Evolutionary conservation across 1,140 invertebrate species (phyloP).

Genomic region (Ditylenchus dipsaci): DNA sequence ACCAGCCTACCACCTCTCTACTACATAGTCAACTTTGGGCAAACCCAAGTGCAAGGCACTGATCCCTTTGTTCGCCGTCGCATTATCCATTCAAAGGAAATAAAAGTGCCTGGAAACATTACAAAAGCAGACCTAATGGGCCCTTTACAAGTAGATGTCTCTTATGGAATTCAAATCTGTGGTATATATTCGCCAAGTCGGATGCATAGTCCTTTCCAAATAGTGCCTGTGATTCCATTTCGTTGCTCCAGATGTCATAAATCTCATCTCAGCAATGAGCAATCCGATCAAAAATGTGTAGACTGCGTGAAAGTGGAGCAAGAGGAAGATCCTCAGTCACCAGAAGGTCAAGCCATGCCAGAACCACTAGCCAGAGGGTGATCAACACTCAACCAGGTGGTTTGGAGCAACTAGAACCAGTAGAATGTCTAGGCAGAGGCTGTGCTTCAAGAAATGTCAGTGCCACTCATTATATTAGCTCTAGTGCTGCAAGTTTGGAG

Average conservation of each 20-base stretch:
- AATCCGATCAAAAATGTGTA: neutral
- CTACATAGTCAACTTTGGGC: constrained; percentile 39
- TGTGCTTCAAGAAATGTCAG: neutral
- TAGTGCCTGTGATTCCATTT: constrained; percentile 39
- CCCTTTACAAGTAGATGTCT: constrained; percentile 6
- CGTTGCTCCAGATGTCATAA: constrained; percentile 23
- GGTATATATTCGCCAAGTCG: constrained; percentile 26
- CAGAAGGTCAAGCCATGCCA: neutral
- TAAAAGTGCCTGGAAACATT: constrained; percentile 36
- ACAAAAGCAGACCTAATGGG: constrained; percentile 30
- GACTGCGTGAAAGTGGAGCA: neutral
- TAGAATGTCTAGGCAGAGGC: neutral
- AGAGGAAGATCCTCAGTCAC: neutral
- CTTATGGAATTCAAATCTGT: constrained; percentile 43
- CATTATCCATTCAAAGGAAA: constrained; percentile 26
- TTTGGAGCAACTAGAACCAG: neutral
- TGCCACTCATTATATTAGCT: neutral
- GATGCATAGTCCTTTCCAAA: constrained; percentile 28
- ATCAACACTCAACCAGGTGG: too few species aligned
- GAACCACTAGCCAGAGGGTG: too few species aligned
- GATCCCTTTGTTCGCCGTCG: constrained; percentile 22
- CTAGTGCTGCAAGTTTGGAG: neutral
- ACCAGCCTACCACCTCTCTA: constrained; percentile 11
- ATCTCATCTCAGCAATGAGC: neutral
- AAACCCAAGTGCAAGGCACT: constrained; percentile 20